Base-by-base conservation (phyloP, 2,797 vertebrate genomes). In the Tapirus indicus region DNA sequence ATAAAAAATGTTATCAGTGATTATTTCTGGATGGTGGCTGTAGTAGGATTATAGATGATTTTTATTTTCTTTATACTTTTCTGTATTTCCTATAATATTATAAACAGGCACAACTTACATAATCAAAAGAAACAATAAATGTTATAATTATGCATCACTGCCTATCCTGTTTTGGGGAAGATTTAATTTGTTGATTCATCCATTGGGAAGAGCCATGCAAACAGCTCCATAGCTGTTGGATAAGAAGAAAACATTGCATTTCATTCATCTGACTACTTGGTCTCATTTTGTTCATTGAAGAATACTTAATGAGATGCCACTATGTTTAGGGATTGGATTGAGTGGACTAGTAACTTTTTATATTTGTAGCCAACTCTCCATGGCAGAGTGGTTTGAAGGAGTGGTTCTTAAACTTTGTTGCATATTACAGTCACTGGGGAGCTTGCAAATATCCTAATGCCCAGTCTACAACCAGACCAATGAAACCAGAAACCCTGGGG, bases 61-160 rank as follows among this genome's bases (percentile, higher is more conserved):
- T 95, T 84, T 85, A 87, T 72, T 77, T 87, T 80, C 64, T 94
- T 77, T 87, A 91, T 84, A 17, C 14, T 95, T 97, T 78, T 58
- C 52, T 74, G 32, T 77, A 82, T 95, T 92, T 75, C 91, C 68
- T 80, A n/a, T 72, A 93, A 80, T 75, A n/a, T 72, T 91, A 80
- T 75, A 84, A 85, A 82, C 14, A 86, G 21, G 25, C 52, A 60
- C 56, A n/a, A 85, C 68, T 88, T 80, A 82, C 0, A 1, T 25
- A 88, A 91, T 60, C 7, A 16, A 92, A 93, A 86, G 72, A 89
- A 85, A 96, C 6, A 95, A 80, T 68, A 79, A 35, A 58, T 78
- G 27, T 91, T 66, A 62, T n/a, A 90, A 58, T 66, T 64, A 54
- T 79, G 41, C 71, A 60, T 52, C 71, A 38, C 80, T 88, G 78